Evolutionary conservation across 92 coral and sea anemone species (phyloP), one percentile per base, ranked within the genome.

Genomic region (Porites lobata): DNA sequence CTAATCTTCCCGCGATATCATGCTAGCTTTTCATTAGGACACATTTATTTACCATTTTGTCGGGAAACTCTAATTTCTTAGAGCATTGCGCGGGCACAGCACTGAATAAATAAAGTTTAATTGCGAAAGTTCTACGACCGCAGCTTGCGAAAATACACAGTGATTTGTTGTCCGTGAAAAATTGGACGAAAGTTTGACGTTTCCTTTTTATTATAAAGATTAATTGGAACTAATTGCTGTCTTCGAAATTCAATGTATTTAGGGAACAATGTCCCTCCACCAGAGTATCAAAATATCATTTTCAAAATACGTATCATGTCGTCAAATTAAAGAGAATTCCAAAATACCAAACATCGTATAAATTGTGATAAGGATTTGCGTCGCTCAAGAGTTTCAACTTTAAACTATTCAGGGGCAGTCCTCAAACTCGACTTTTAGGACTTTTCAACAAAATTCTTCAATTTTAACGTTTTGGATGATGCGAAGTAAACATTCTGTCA

Each of bases 181-280:
- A 93, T 86, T 90, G 74, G 89, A 84, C 47, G 89, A 89, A 69
- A 82, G 78, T 88, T 89, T 95, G 98, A 95, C 96, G 91, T 93
- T 95, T 95, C 92, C 92, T 85, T 85, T 93, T 90, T 91, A 93
- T 93, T 88, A 94, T 91, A 95, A 89, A 95, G 89, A 95, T 95
- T 95, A 95, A 95, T 95, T 95, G 96, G 78, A 82, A 84, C 87
- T 95, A 95, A 95, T 95, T 95, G 96, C 77, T 91, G 96, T 95
- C 96, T 93, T 85, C 93, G 96, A 83, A 91, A 95, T 93, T 91
- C 98, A 95, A 95, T 88, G 98, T 93, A 80, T 88, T 93, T 95
- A 89, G 94, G 72, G 89, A 77, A 95, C 93, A 91, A 86, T 91
- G 85, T 70, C 54, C 78, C 84, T 69, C 84, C 83, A 20, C 59